Base-by-base conservation (phyloP, 2,113 vertebrate species). In the Lasiurus borealis region DNA sequence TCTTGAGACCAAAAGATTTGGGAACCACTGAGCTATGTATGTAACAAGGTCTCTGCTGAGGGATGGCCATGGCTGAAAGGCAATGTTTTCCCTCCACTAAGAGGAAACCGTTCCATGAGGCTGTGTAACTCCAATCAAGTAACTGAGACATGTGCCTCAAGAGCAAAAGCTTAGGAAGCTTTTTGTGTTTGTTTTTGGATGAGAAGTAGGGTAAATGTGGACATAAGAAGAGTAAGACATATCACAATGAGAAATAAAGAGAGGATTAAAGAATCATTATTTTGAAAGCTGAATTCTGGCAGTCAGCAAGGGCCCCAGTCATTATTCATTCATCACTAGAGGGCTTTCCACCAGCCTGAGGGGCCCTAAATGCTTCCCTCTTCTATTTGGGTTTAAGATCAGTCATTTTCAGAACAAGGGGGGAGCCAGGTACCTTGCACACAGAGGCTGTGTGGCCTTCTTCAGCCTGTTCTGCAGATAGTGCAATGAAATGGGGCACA, bases 231-330 rank as follows among this genome's bases (percentile, higher is more conserved):
- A 78, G 50, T n/a, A 27, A 73, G 62, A 77, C 2, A 46, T 40
- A 23, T 96, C 12, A n/a, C 4, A 59, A 1, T 50, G 85, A 93
- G 75, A 91, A 87, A 90, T 66, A 73, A 76, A 96, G 50, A 69
- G 40, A 94, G 48, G 80, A 94, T 89, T 93, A 87, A 86, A 89
- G 78, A 91, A 75, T 46, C 73, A 76, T 85, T 73, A 88, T 62
- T 85, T 68, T 62, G 50, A 91, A 93, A 96, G 91, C 52, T 23
- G 64, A 81, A 91, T 87, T 59, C 69, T 48, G 8, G 64, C 59
- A 46, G 69, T 86, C 46, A 40, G 81, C 57, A 86, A 91, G 91
- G 23, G 36, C 54, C 59, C 40, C 4, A 4, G 29, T 66, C 66
- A 77, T n/a, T 52, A 80, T 52, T 62, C 40, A 23, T 54, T 73